Conservation (phyloP, 37 sponge, comb jelly and placozoan species). For the Cladorhizidae sp. region DNA sequence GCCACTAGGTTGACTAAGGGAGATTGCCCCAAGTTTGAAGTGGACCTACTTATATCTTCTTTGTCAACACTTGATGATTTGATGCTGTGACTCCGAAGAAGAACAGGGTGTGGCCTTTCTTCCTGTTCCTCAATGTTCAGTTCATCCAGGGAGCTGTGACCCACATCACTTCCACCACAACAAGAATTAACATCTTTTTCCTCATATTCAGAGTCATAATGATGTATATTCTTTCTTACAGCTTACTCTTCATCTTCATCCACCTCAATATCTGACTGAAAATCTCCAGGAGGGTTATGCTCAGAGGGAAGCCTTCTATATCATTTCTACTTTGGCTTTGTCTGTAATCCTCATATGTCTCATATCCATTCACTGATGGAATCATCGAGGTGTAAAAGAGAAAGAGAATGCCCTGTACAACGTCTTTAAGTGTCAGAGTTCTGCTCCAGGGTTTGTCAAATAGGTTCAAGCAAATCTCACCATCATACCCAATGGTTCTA, state of each 20-base stretch:
- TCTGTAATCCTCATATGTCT: slow-evolving; percentile 40
- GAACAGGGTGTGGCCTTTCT: too few species aligned
- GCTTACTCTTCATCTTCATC: slow-evolving; percentile 11
- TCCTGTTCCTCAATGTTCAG: too few species aligned
- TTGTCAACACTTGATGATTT: too few species aligned
- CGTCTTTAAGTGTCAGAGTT: slow-evolving; percentile 60
- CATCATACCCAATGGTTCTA: slow-evolving; percentile 57
- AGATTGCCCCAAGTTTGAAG: too few species aligned
- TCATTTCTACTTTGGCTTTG: slow-evolving; percentile 26
- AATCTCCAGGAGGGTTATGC: slow-evolving; percentile 19
- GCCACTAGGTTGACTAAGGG: too few species aligned
- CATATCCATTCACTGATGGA: slow-evolving; percentile 56
- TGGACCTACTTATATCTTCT: too few species aligned
- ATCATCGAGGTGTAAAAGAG: slow-evolving; percentile 76
- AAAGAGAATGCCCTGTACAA: slow-evolving; percentile 79
- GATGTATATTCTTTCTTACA: neutral
- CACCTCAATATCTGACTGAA: slow-evolving; percentile 10
- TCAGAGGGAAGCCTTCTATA: slow-evolving; percentile 32
- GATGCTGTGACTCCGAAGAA: too few species aligned
- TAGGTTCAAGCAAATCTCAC: slow-evolving; percentile 63
- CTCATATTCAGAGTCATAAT: neutral
- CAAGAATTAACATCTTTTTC: neutral
- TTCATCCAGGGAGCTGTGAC: too few species aligned
- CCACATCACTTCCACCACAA: too few species aligned
- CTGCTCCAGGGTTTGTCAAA: slow-evolving; percentile 61